Base-by-base conservation (phyloP, 2,113 vertebrate genomes). In the Ariopsis seemanni region DNA sequence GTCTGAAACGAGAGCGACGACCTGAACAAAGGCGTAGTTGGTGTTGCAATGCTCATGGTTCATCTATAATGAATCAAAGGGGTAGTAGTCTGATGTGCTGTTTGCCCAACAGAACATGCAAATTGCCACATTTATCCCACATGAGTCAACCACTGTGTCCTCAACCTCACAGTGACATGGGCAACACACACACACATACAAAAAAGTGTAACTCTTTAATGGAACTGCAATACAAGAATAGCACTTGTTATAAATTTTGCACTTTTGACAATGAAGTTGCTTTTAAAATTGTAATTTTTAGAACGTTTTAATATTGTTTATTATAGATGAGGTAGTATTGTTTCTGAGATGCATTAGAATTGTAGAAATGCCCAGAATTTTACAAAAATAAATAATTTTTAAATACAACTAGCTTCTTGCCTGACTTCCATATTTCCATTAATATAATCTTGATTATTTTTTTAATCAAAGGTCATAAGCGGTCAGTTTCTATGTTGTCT, bases 51-150 rank as follows among this genome's bases (percentile, higher is more conserved):
- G 92, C 92, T 91, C 93, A 93, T 93, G 93, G 89, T 93, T 95
- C 93, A 95, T 95, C 91, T 92, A 95, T 96, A 94, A 96, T 95
- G 92, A 91, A 95, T 93, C 88, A 90, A 94, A 95, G 93, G 93
- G 94, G 93, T 94, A 91, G 92, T 90, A 83, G 42, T 42, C 91
- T 92, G 92, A 92, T 91, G 93, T 87, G 89, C 89, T 93, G 93
- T 94, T 94, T 91, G 94, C 93, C 93, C 93, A 94, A 94, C 92
- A 94, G 90, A 89, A 92, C 93, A 93, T 93, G 92, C 93, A 95
- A 94, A 95, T 94, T 90, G 91, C 90, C 91, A 50, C 85, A 75
- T 90, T 84, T 82, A 90, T 91, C 90, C 89, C 80, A 88, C 42
- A 82, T 75, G 17, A 84, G 79, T 82, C 71, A 69, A 87, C 52